Conservation (phyloP, 2,113 vertebrate species). For the Serranochromis macrocephalus region DNA sequence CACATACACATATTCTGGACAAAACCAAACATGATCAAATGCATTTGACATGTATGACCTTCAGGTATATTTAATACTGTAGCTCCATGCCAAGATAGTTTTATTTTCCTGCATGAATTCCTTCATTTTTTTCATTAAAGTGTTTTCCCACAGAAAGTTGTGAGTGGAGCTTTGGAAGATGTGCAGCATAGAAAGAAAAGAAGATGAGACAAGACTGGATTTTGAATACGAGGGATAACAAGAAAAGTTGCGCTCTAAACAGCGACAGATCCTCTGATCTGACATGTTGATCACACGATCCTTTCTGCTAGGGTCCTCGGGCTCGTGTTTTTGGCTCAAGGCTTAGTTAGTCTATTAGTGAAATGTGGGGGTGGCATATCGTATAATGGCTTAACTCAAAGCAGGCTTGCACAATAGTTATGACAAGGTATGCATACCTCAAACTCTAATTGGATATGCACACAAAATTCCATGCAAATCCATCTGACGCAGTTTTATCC, state of each 20-base stretch:
- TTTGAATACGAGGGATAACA: conserved; percentile 13
- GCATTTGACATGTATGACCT: background rate
- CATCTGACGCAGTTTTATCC: background rate
- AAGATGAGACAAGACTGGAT: background rate
- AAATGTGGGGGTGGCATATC: conserved; percentile 29
- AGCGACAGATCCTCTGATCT: conserved; percentile 14
- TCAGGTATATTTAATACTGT: background rate
- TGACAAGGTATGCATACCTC: conserved; percentile 32
- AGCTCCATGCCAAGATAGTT: background rate
- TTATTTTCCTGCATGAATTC: background rate
- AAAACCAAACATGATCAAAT: background rate
- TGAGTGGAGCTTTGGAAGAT: background rate
- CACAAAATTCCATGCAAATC: conserved; percentile 48
- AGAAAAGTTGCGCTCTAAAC: background rate
- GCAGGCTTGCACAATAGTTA: conserved; percentile 13
- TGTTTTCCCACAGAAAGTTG: background rate
- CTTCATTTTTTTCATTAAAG: conserved; percentile 19
- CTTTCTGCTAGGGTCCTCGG: background rate
- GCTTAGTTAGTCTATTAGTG: conserved; percentile 42
- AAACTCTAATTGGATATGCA: conserved; percentile 39
- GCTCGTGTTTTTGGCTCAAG: conserved; percentile 27
- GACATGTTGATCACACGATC: conserved; percentile 29
- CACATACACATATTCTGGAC: background rate
- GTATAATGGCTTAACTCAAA: conserved; percentile 42
- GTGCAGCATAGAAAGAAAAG: background rate